These are phyloP conservation scores for Hemibagrus wyckioides DNA, from an alignment of 2,113 vertebrate genomes.

Conservation along the genomic window DNA sequence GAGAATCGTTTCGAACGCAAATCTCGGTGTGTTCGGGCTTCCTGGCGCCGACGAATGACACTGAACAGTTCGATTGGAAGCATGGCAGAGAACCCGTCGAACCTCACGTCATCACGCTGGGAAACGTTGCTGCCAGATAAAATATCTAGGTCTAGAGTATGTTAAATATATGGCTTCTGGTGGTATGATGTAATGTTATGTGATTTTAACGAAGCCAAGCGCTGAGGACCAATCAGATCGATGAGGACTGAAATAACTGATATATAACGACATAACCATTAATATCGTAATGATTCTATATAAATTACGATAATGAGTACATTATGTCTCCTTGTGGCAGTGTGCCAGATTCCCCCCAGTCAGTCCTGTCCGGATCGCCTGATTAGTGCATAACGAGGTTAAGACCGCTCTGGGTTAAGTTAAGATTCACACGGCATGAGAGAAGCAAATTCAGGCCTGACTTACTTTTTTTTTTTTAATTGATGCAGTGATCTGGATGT, in stretches of 20 bases:
- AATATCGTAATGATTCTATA: background rate
- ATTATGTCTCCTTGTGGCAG: background rate
- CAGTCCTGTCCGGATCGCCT: background rate
- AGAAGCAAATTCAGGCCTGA: background rate
- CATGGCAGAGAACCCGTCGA: background rate
- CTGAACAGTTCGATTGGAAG: background rate
- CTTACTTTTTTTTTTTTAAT: too few species aligned
- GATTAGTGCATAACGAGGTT: background rate
- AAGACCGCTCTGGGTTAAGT: background rate
- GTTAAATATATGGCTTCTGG: background rate
- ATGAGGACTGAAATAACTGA: too few species aligned
- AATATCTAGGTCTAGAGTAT: background rate
- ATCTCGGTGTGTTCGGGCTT: background rate
- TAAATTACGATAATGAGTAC: background rate
- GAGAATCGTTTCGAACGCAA: background rate
- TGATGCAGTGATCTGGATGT: too few species aligned
- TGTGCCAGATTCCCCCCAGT: background rate
- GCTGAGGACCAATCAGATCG: too few species aligned
- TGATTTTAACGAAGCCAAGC: background rate
- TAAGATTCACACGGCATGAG: background rate
- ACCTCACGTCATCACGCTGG: background rate
- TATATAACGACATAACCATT: too few species aligned
- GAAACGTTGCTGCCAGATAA: background rate
- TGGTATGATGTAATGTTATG: background rate
- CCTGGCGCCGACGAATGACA: background rate